Base-by-base conservation (phyloP, 2,113 vertebrate species). In the Felis chaus region DNA sequence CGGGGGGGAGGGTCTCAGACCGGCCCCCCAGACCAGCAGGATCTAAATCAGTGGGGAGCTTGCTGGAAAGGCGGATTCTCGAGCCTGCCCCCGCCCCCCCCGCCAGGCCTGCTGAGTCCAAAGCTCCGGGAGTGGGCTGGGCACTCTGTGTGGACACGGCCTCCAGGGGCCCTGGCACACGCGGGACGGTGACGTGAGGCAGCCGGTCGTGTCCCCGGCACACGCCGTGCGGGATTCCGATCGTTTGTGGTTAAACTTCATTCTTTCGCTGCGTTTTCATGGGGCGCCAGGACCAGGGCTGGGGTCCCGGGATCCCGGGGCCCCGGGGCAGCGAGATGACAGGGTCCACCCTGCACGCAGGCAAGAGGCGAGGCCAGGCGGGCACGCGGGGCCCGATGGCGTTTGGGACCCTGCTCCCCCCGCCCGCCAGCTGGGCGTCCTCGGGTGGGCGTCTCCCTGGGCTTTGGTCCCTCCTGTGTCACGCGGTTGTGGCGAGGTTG, bases 141-240 rank as follows among this genome's bases (percentile, higher is more conserved):
- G 76, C 36, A 1, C 14, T 18, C 45, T 86, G 48, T 0, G 3
- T 83, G 48, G 45, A 16, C 33, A 12, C 2, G 2, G 15, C 39
- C n/a, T 33, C 18, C 0, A 0, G 25, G 63, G 55, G 41, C 4
- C 55, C 45, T 50, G 87, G 19, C 0, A 3, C 31, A 2, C 0
- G 1, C 21, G 3, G 48, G n/a, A 48, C 11, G n/a, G 12, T 33
- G 93, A 21, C 0, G 5, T 7, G 31, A 41, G 33, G 84, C 25
- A 21, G 89, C 25, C 2, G 1, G 31, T 82, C 5, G 1, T 1
- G 6, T 31, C 66, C 29, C 53, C 0, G 1, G 86, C 19, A 82
- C 39, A 41, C 0, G 0, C 92, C 0, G 4, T 18, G 5, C 1
- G 0, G 2, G 14, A 36, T 31, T 31, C 55, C 39, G 55, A 23